A percentile compares a stretch with the other conserved stretches of the same genome.
These are phyloP conservation scores for Anneissia japonica DNA, from an alignment of 35 echinoderm and acorn worm genomes.

Conservation along the genomic window DNA sequence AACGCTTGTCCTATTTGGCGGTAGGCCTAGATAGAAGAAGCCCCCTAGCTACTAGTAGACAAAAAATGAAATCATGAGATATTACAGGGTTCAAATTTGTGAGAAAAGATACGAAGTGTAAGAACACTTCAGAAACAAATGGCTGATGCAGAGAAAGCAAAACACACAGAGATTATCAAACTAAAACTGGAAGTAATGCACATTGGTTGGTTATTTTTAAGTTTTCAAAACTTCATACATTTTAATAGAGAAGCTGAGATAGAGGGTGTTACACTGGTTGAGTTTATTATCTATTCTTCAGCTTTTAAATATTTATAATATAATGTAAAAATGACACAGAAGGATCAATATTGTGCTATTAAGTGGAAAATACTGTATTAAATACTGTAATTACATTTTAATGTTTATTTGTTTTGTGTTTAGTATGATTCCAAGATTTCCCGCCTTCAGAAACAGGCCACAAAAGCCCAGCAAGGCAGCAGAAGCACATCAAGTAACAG, in stretches of 20 bases:
- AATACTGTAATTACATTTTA: not conserved
- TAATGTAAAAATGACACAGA: not conserved
- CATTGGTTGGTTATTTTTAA: too few species aligned
- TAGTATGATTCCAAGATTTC: conserved; percentile 61
- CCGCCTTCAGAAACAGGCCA: conserved; percentile 45
- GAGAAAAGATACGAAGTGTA: conserved; percentile 27
- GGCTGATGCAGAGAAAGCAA: conserved; percentile 41
- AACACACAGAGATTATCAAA: conserved; percentile 58
- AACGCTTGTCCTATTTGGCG: too few species aligned
- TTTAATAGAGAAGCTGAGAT: too few species aligned
- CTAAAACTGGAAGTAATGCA: conserved; percentile 65
- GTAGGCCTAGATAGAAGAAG: too few species aligned
- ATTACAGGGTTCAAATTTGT: too few species aligned
- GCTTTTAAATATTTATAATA: not conserved
- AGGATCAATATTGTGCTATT: not conserved
- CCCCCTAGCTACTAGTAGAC: too few species aligned
- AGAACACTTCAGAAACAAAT: conserved; percentile 42
- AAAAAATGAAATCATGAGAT: too few species aligned
- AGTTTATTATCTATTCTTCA: too few species aligned
- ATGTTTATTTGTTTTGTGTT: not conserved
- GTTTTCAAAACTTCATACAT: too few species aligned
- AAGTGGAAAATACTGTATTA: not conserved
- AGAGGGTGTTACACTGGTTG: too few species aligned
- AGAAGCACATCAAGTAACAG: conserved; percentile 7
- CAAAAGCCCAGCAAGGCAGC: conserved; percentile 15